phyloP scores from a whole-genome alignment of 2,888 invertebrate species.

The Gisinianus flammeolus region DNA sequence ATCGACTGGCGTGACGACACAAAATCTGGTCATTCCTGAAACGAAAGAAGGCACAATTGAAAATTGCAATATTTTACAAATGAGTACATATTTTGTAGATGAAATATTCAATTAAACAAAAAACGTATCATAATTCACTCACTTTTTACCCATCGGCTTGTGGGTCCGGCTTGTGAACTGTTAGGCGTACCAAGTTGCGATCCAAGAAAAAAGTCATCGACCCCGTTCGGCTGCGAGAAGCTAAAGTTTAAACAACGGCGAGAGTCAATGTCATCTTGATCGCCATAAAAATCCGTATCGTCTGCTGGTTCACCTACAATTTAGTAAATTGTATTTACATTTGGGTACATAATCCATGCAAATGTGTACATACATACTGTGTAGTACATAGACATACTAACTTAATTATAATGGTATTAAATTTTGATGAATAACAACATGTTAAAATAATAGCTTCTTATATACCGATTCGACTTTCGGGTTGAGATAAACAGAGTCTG shows the following conservation, averaged over 20 bases:
- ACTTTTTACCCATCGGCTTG: conserved; percentile 68
- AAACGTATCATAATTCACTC: neutral
- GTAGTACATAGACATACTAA: no score
- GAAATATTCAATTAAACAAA: no score
- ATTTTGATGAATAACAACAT: no score
- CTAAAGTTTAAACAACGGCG: conserved; percentile 43
- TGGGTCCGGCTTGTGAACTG: conserved; percentile 30
- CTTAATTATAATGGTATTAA: no score
- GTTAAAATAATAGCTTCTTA: no score
- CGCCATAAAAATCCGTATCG: neutral
- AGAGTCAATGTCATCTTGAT: neutral
- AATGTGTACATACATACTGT: no score
- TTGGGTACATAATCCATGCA: neutral
- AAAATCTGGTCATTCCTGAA: conserved; percentile 96
- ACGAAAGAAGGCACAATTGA: no score
- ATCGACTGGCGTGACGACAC: conserved; percentile 74
- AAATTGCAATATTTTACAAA: no score
- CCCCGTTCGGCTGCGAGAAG: conserved; percentile 53
- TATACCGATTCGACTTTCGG: no score
- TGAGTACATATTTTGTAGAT: no score
- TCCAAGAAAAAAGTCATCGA: conserved; percentile 51
- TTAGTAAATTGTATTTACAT: neutral
- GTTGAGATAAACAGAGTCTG: conserved; percentile 46
- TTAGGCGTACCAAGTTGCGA: conserved; percentile 42
- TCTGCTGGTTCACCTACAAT: neutral